Evolutionary conservation across 2,797 vertebrate species (phyloP), one percentile per base, ranked within the genome.

Genomic region (Spinus olivaceus): DNA sequence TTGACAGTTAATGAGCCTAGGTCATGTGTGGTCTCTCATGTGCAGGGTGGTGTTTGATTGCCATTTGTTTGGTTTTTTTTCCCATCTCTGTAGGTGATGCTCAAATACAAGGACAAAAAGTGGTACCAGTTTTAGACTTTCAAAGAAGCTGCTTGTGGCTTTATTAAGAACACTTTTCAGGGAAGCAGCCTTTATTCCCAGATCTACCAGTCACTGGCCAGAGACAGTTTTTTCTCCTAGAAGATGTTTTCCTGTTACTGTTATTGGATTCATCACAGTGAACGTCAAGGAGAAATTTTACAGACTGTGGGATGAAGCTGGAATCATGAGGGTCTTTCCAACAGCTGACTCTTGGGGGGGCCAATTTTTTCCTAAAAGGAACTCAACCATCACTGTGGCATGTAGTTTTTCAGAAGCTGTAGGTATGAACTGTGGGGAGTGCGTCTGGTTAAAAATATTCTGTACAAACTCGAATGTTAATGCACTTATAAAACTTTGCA

Each of bases 21-120:
- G 78, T 56, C 28, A 14, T 1, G 14, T 10, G 53, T 60, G 35
- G 30, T 28, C 17, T 64, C n/a, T 42, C 13, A 1, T 8, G 3
- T 21, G 39, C 27, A 53, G 80, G 44, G 16, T 24, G 3, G 23
- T 60, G 50, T 4, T 79, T 91, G 54, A 81, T n/a, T 81, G 10
- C 39, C 8, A 3, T 67, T 76, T 95, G 5, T 96, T 93, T 96
- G 83, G 14, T 83, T 89, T 83, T 89, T 65, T 97, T 81, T 96
- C 96, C 74, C 17, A 1, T 96, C 91, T 86, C 96, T 96, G 44
- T 96, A 99, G 99, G 96, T 99, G 97, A 99, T 99, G 99, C 97
- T 99, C 93, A 99, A 99, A 98, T 99, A 99, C 96, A 99, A 99
- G 97, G 99, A 99, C 97, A 99, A 99, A 98, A 99, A 99, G 97